Percentiles rank a stretch among this genome's conserved stretches.
Evolutionary conservation across 2,113 vertebrate species (phyloP).

Genomic region (chimpanzee (Pan troglodytes)): NHGRI_mPanTro3-v2.1_pri NC_086016.1:36086501-36087000

Average conservation of each 20-base stretch:
- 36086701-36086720: neutral
- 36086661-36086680: neutral
- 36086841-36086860: too few relatives aligned
- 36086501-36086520: neutral
- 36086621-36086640: neutral
- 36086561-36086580: neutral
- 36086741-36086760: neutral
- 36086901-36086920: too few relatives aligned
- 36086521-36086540: neutral
- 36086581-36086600: neutral
- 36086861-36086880: too few relatives aligned
- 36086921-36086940: too few relatives aligned
- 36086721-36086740: neutral
- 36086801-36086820: too few relatives aligned
- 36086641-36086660: neutral
- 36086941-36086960: too few relatives aligned
- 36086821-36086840: too few relatives aligned
- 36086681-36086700: neutral
- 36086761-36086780: too few relatives aligned
- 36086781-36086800: too few relatives aligned
- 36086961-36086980: too few relatives aligned
- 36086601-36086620: neutral
- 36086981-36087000: too few relatives aligned
- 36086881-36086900: too few relatives aligned
- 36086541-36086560: neutral